phyloP scores from a whole-genome alignment of 2,888 invertebrate genomes.

The Latrodectus elegans region DNA sequence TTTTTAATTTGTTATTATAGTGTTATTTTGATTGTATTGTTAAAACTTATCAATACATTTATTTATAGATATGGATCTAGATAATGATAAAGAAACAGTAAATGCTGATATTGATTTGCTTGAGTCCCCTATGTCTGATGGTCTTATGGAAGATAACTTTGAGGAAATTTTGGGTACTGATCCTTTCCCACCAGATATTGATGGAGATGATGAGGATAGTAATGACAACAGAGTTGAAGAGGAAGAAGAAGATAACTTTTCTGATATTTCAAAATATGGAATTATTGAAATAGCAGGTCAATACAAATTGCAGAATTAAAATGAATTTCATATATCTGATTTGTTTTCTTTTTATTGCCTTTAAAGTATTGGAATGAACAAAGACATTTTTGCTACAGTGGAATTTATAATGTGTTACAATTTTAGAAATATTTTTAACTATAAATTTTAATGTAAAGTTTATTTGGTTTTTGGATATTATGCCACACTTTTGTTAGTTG shows the following conservation, averaged over 20 bases:
- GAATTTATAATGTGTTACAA: too few species aligned
- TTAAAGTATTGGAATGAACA: too few species aligned
- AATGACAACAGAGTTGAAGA: slow-evolving; percentile 49
- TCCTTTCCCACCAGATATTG: slow-evolving; percentile 33
- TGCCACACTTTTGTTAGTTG: too few species aligned
- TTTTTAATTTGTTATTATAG: too few species aligned
- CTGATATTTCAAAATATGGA: slow-evolving; percentile 83
- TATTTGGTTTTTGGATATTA: too few species aligned
- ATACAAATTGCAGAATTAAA: slow-evolving; percentile 14
- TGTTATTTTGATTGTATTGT: too few species aligned
- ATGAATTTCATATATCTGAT: too few species aligned
- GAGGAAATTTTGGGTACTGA: slow-evolving; percentile 85
- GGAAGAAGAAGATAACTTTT: slow-evolving; percentile 79
- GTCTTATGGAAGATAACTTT: slow-evolving; percentile 92
- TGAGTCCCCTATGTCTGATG: slow-evolving; percentile 86
- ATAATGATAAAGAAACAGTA: slow-evolving; percentile 61
- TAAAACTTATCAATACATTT: not conserved
- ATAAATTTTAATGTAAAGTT: too few species aligned
- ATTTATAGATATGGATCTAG: slow-evolving; percentile 67
- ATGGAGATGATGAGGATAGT: slow-evolving; percentile 41
- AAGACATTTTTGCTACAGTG: too few species aligned
- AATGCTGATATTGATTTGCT: slow-evolving; percentile 72
- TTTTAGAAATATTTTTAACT: too few species aligned
- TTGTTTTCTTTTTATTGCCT: too few species aligned
- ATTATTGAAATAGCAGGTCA: slow-evolving; percentile 86